These are phyloP conservation scores for Drosophila nigritarsus DNA, from an alignment of 2,888 invertebrate genomes.

Conservation along the genomic window DNA sequence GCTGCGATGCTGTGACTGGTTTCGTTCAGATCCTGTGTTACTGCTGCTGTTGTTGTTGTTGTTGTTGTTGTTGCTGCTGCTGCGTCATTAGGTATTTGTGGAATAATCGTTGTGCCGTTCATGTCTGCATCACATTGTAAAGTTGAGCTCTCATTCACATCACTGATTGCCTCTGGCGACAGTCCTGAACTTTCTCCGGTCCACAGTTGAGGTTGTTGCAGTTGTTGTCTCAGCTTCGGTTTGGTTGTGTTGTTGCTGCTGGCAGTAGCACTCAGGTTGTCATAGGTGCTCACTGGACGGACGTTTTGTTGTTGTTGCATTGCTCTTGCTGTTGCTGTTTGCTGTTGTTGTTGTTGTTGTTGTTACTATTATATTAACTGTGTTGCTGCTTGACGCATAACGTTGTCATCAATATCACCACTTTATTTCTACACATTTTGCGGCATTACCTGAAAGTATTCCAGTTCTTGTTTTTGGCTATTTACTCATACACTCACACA, in stretches of 20 bases:
- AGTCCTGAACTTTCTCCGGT: conserved; percentile 21
- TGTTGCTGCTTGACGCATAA: conserved; percentile 5
- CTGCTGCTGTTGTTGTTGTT: conserved; percentile 31
- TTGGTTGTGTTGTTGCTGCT: conserved; percentile 52
- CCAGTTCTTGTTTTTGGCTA: background rate
- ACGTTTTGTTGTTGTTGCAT: conserved; percentile 74
- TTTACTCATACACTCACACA: conserved; percentile 1
- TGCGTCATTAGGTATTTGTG: conserved; percentile 1
- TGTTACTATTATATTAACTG: background rate
- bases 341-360: background rate
- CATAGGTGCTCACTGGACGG: conserved; percentile 84
- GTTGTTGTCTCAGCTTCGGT: conserved; percentile 57
- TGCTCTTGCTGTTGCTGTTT: conserved; percentile 10
- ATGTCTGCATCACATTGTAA: conserved; percentile 1
- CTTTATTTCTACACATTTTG: conserved; percentile 18
- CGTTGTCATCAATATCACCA: background rate
- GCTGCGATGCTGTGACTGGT: conserved; percentile 82
- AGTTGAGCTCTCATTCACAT: conserved; percentile 11
- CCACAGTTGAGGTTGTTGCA: conserved; percentile 17
- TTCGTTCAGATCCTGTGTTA: conserved; percentile 57
- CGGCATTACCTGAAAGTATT: conserved; percentile 29
- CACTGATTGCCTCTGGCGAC: conserved; percentile 8
- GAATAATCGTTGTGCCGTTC: conserved; percentile 8
- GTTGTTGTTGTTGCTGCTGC: conserved; percentile 42
- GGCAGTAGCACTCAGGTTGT: conserved; percentile 78